These are phyloP conservation scores for Keiferia lycopersicella DNA, from an alignment of 2,888 invertebrate species.

Conservation along the genomic window DNA sequence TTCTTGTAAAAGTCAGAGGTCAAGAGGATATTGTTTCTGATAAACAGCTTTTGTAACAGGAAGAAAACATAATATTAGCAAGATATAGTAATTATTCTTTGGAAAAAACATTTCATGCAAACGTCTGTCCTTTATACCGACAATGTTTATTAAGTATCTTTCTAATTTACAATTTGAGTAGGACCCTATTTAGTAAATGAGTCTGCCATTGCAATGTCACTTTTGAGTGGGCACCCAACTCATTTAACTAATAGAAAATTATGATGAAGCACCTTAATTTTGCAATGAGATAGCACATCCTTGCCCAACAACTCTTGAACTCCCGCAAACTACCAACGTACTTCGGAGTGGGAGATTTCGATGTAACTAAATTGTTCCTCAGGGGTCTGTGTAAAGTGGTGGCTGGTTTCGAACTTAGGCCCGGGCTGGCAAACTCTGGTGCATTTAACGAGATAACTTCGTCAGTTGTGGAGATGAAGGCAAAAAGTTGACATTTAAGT, in stretches of 20 bases:
- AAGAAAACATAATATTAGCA: too few species aligned
- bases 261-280: slow-evolving; percentile 40
- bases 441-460: slow-evolving; percentile 74
- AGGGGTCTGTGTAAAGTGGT: slow-evolving; percentile 42
- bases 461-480: slow-evolving; percentile 52
- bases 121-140: too few species aligned
- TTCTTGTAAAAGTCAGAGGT: not conserved
- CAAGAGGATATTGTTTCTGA: not conserved
- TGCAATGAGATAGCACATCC: slow-evolving; percentile 33
- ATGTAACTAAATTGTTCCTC: slow-evolving; percentile 26
- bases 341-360: slow-evolving; percentile 31
- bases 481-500: slow-evolving; percentile 53
- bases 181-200: slow-evolving; percentile 7
- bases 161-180: slow-evolving; percentile 5
- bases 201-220: slow-evolving; percentile 25
- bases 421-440: slow-evolving; percentile 61
- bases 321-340: slow-evolving; percentile 8
- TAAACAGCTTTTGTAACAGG: not conserved
- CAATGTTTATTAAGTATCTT: too few species aligned
- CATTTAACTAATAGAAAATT: slow-evolving; percentile 38
- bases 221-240: slow-evolving; percentile 32
- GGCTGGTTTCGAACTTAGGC: slow-evolving; percentile 51
- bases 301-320: slow-evolving; percentile 44
- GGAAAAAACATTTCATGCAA: too few species aligned
- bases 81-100: too few species aligned